These are phyloP conservation scores for Ceyx margarethae DNA, from an alignment of 2,113 vertebrate genomes.

Conservation along the genomic window DNA sequence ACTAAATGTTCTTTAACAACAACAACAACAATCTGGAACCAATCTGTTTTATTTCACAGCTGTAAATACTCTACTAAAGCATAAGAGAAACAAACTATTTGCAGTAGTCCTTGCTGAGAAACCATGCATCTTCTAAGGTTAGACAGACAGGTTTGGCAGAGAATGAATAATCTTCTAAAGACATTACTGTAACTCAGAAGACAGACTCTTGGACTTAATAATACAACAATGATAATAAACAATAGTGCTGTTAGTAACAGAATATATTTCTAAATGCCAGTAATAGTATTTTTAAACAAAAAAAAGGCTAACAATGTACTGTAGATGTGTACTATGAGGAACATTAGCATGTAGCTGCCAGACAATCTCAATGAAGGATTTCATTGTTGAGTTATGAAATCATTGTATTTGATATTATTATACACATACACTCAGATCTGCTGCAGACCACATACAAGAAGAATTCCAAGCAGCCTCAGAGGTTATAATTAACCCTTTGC, in stretches of 20 bases:
- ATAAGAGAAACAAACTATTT: neutral
- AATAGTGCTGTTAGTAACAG: neutral
- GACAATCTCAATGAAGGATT: neutral
- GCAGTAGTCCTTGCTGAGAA: neutral
- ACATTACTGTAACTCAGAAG: neutral
- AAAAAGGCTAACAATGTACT: neutral
- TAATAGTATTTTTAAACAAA: constrained; percentile 49
- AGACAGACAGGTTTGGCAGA: neutral
- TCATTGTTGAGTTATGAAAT: constrained; percentile 12
- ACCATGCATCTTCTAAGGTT: neutral
- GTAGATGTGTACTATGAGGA: neutral
- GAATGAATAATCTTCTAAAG: neutral
- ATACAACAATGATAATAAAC: constrained; percentile 36
- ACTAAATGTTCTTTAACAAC: neutral
- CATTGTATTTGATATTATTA: neutral
- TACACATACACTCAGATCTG: neutral
- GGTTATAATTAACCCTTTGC: neutral
- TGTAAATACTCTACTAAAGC: neutral
- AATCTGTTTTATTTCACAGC: neutral
- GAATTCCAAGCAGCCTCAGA: constrained; percentile 1
- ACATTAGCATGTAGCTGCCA: neutral
- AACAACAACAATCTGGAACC: neutral
- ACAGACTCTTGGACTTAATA: neutral
- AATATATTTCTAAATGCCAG: constrained; percentile 33
- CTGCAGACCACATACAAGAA: neutral